Base-by-base conservation (phyloP, 2,888 invertebrate genomes). In the Microchrysa polita region DNA sequence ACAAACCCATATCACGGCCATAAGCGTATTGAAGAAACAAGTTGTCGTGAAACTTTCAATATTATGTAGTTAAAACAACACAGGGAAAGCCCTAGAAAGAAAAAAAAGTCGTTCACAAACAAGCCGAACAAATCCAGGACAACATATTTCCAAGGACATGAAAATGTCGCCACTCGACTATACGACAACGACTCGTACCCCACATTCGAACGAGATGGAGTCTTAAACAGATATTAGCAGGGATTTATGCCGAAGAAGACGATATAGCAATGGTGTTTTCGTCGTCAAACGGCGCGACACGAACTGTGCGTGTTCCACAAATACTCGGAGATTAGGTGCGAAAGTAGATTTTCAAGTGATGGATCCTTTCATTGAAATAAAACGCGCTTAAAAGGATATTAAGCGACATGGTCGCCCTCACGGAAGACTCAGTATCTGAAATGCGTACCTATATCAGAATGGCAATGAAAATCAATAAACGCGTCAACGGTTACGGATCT, bases 261-360 rank as follows among this genome's bases (percentile, higher is more conserved):
- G 14, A n/a, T n/a, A n/a, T n/a, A n/a, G n/a, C n/a, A n/a, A n/a
- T n/a, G n/a, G n/a, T 10, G 20, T 16, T 72, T 23, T 23, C 27
- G 22, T 72, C 59, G 48, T 44, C 72, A 12, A n/a, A n/a, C 20
- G 59, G 16, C 44, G 27, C 10, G 48, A 57, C 44, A 72, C 72
- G 59, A 72, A 72, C 59, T 72, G n/a, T n/a, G n/a, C 72, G 72
- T 72, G 72, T 72, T 60, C 72, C 72, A 60, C 60, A 72, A 72
- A 72, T 72, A 72, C 72, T 59, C 23, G 40, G 72, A 60, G 69
- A 69, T 69, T 69, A 69, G 69, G 69, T 69, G 69, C 69, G 42
- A 69, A 69, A 55, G 69, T 69, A 55, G 69, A 69, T 55, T 69
- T 69, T 69, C 69, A 69, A 69, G 57, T 69, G 69, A 69, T 57